These are phyloP conservation scores for Centropristis striata DNA, from an alignment of 2,113 vertebrate species.

Conservation along the genomic window DNA sequence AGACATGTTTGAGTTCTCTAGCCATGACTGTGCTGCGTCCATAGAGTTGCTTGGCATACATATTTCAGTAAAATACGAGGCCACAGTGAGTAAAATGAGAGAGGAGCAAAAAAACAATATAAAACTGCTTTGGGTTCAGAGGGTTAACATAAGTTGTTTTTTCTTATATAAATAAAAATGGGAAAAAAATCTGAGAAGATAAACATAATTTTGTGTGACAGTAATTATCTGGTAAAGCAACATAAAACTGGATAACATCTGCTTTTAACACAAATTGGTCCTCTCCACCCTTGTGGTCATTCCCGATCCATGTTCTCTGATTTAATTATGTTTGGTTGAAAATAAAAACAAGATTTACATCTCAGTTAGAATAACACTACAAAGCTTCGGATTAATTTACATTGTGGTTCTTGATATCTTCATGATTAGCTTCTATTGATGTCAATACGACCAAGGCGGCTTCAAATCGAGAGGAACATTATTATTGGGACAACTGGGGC, in stretches of 20 bases:
- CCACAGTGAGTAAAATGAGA: too few species aligned
- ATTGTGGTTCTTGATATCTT: background rate
- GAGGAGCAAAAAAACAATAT: too few species aligned
- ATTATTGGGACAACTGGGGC: constrained; percentile 2
- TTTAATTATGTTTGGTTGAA: background rate
- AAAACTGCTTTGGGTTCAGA: too few species aligned
- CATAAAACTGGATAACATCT: background rate
- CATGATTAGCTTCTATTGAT: background rate
- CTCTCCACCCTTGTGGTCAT: background rate
- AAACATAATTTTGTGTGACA: background rate
- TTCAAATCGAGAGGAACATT: background rate
- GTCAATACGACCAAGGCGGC: background rate
- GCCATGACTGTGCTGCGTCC: too few species aligned
- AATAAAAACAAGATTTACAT: background rate
- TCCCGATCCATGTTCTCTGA: background rate
- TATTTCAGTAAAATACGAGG: too few species aligned
- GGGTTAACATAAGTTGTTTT: background rate
- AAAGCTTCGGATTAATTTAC: background rate
- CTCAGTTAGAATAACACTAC: background rate
- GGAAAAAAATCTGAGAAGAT: background rate
- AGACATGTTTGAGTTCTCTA: too few species aligned
- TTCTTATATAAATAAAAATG: background rate
- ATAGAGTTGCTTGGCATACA: too few species aligned
- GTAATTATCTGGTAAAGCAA: background rate
- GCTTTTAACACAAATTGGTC: background rate